These are phyloP conservation scores for Eupithecia inturbata DNA, from an alignment of 2,888 invertebrate species.

Conservation along the genomic window DNA sequence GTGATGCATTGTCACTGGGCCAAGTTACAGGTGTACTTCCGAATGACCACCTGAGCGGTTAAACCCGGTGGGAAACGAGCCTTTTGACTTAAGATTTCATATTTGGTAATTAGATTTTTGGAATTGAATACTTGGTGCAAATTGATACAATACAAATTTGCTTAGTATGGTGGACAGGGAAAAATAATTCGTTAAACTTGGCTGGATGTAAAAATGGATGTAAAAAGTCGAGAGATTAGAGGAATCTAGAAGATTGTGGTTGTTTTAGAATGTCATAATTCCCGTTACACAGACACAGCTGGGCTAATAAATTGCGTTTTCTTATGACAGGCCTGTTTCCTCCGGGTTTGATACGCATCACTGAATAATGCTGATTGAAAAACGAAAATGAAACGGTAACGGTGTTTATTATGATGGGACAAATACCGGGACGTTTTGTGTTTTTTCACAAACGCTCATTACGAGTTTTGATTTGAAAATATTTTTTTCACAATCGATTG, in stretches of 20 bases:
- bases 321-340: slow-evolving; percentile 51
- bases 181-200: no score
- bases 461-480: neutral
- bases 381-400: slow-evolving; percentile 66
- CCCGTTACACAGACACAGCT: slow-evolving; percentile 18
- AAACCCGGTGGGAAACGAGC: neutral
- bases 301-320: slow-evolving; percentile 28
- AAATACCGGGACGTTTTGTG: slow-evolving; percentile 47
- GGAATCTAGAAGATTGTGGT: slow-evolving; percentile 11
- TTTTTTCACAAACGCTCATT: slow-evolving; percentile 3
- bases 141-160: neutral
- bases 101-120: neutral
- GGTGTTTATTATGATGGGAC: slow-evolving; percentile 52
- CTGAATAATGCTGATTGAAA: slow-evolving; percentile 66
- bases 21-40: slow-evolving; percentile 32
- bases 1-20: slow-evolving; percentile 30
- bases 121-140: neutral
- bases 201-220: no score
- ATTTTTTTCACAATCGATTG: neutral
- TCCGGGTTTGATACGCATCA: slow-evolving; percentile 65
- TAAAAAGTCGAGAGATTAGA: slow-evolving; percentile 11
- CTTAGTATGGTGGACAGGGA: neutral
- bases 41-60: slow-evolving; percentile 28
- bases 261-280: slow-evolving; percentile 6
- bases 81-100: neutral